Evolutionary conservation across 2,797 vertebrate genomes (phyloP).

Genomic region (Ctenopoma kingsleyae): DNA sequence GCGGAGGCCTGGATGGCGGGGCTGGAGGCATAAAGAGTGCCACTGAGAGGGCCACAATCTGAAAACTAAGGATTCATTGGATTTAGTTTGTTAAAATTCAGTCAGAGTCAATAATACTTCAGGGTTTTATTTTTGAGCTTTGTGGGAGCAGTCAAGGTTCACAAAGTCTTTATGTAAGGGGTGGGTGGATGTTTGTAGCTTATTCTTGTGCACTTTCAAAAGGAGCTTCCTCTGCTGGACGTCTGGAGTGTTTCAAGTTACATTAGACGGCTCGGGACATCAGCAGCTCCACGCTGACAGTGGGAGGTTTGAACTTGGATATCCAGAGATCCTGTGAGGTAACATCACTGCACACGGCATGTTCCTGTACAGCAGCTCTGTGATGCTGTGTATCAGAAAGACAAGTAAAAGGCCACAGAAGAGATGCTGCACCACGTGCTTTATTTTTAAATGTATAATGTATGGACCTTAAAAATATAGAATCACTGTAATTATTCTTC

Average conservation of each 20-base stretch:
- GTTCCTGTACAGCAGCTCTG: not conserved
- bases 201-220: not conserved
- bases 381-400: not conserved
- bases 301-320: not conserved
- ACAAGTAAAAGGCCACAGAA: too few relatives aligned
- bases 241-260: not conserved
- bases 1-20: conserved; percentile 8
- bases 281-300: not conserved
- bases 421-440: too few relatives aligned
- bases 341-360: not conserved
- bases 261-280: not conserved
- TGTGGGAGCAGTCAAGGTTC: conserved; percentile 2
- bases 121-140: conserved; percentile 14
- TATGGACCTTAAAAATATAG: too few relatives aligned
- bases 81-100: conserved; percentile 9
- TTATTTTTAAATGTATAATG: too few relatives aligned
- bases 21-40: conserved; percentile 14
- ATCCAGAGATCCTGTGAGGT: conserved; percentile 2
- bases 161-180: not conserved
- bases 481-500: not conserved
- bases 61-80: conserved; percentile 21
- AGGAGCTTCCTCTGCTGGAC: conserved; percentile 5
- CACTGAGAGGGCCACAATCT: conserved; percentile 4
- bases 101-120: conserved; percentile 13
- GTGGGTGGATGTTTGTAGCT: conserved; percentile 1